A percentile compares a stretch with the other conserved stretches of the same genome.
These are phyloP conservation scores for Eupithecia subumbrata DNA, from an alignment of 2,888 invertebrate genomes.

Conservation along the genomic window DNA sequence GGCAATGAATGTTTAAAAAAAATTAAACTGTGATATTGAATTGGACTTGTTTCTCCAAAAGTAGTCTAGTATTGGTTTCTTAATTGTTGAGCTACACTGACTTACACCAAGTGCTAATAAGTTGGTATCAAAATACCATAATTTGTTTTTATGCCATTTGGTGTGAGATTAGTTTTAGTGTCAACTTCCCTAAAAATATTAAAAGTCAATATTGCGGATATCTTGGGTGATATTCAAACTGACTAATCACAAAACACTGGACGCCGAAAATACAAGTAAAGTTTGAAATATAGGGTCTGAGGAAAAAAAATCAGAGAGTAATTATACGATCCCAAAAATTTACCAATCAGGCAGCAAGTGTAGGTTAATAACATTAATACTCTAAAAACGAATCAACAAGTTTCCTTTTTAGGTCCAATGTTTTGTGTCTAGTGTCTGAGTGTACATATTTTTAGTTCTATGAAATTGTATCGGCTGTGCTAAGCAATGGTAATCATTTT, in stretches of 20 bases:
- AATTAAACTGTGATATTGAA: conserved; percentile 34
- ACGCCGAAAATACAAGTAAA: background rate
- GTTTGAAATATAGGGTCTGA: background rate
- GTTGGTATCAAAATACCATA: no score
- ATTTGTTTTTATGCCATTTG: background rate
- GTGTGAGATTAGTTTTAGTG: background rate
- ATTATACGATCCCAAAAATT: background rate
- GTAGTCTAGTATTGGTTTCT: conserved; percentile 3
- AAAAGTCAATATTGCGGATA: conserved; percentile 30
- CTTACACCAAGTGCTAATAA: background rate
- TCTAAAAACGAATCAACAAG: background rate
- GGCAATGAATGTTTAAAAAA: conserved; percentile 20
- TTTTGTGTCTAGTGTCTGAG: conserved; percentile 3
- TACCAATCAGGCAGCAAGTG: background rate
- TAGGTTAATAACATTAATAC: background rate
- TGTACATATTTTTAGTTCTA: conserved; percentile 1
- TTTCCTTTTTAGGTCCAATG: background rate
- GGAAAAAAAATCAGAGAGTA: background rate
- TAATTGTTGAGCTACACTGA: conserved; percentile 5
- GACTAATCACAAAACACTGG: background rate
- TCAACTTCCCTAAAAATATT: conserved; percentile 12
- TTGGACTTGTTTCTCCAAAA: conserved; percentile 27
- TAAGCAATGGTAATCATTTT: background rate
- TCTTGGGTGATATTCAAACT: background rate
- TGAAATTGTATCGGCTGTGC: conserved; percentile 12